Base-by-base conservation (phyloP, 2,113 vertebrate genomes). In the Melospiza georgiana region DNA sequence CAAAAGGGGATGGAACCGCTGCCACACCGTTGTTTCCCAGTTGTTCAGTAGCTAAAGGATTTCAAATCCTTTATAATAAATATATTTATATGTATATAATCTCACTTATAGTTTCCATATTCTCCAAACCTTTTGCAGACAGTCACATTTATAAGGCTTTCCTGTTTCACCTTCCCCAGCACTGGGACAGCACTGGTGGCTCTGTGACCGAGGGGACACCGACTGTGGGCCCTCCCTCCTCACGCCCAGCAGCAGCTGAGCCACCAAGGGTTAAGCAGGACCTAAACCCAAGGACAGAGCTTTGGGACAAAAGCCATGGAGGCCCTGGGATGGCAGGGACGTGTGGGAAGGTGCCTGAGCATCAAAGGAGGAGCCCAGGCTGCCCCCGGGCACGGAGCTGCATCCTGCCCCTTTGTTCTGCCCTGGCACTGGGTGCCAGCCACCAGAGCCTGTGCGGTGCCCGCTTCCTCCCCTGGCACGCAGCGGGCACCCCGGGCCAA, bases 391-490 rank as follows among this genome's bases (percentile, higher is more conserved):
- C 39, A 4, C 2, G 4, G 81, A 41, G 82, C 72, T 2, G 12
- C 83, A 68, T 91, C 87, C 96, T 14, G 82, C 66, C 67, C 41
- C 59, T 94, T 95, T 92, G 87, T 80, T 46, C 8, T 31, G 4
- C 1, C 1, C 6, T 5, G 41, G 25, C 62, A 87, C 0, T 86
- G 94, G 91, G 93, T 84, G 91, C 14, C 94, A 95, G 79, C 86
- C 94, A 83, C 63, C 0, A 73, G 89, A 66, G 76, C 79, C 6
- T 65, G 77, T 2, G 87, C 92, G 33, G 87, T 63, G 89, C 93
- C 78, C 62, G 74, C 75, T 95, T 92, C 94, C 95, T 96, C 67
- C 82, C 85, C 12, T 95, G 94, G 95, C 95, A 96, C 11, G 3
- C 66, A 39, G 89, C 3, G 12, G 44, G 81, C 1, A 67, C 90